Base-by-base conservation (phyloP, 2,113 vertebrate species). In the Dascyllus trimaculatus region DNA sequence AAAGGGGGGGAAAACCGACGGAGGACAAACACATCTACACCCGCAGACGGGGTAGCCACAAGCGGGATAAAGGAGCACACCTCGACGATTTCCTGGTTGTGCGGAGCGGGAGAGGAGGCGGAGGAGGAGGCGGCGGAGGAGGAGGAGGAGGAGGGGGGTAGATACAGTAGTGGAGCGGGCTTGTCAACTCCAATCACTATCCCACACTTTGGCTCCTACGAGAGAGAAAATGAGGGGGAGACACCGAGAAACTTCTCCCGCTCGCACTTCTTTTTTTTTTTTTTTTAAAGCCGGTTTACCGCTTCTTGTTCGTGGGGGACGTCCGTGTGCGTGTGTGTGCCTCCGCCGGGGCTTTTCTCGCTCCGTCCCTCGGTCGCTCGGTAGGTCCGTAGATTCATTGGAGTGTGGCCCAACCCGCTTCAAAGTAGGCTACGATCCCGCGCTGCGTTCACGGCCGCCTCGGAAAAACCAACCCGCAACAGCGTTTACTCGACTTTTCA, bases 21-120 rank as follows among this genome's bases (percentile, higher is more conserved):
- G n/a, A 48, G 25, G 68, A 61, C 69, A 58, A 40, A 25, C 74
- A 69, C 91, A 92, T 93, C 87, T 87, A 93, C 85, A 81, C 80
- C 92, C 92, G 76, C 71, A 71, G 32, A 79, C 80, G 84, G 77
- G 84, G 88, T 66, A 80, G 87, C 75, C 56, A 88, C 56, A 59
- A 82, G 84, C 85, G 76, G 85, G 54, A 87, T 88, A 85, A 85
- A 92, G 86, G 71, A 90, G 91, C 87, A 92, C 91, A 91, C 93
- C 93, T 89, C 93, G 92, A 84, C 91, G 89, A 93, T 94, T 95
- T 95, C 95, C 95, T 95, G 95, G 94, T 95, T 94, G 89, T 92
- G 84, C 71, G 80, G 80, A 86, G 87, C 69, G 85, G 77, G 78
- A 65, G 74, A 86, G 66, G 71, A 71, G 78, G 89, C 40, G 76